Evolutionary conservation across 2,113 vertebrate genomes (phyloP).

Genomic region (Arizona elegans): DNA sequence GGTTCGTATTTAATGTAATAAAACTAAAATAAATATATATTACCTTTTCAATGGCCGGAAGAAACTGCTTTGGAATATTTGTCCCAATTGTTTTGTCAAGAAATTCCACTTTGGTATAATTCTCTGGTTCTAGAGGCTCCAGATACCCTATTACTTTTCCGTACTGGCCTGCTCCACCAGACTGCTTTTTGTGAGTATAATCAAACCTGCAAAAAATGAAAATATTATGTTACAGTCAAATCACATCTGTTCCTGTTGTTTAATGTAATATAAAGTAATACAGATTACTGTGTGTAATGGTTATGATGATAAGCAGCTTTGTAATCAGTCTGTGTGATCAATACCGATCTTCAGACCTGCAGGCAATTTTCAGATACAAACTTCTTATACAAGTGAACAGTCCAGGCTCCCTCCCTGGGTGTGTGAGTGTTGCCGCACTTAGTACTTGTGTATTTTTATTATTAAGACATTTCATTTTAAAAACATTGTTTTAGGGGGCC

Average conservation of each 20-base stretch:
- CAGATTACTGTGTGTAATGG: not conserved
- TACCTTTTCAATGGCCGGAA: slow-evolving; percentile 92
- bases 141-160: slow-evolving; percentile 89
- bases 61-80: slow-evolving; percentile 90
- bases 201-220: slow-evolving; percentile 79
- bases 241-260: not conserved
- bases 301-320: not conserved
- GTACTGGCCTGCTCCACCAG: slow-evolving; percentile 88
- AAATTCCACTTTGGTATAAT: slow-evolving; percentile 88
- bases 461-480: not conserved
- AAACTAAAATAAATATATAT: not conserved
- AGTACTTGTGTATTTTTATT: not conserved
- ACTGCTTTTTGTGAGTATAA: slow-evolving; percentile 93
- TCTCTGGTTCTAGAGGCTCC: slow-evolving; percentile 83
- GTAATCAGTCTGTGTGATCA: not conserved
- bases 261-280: not conserved
- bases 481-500: not conserved
- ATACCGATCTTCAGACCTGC: not conserved
- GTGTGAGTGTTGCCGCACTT: not conserved
- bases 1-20: not conserved
- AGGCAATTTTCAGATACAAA: not conserved
- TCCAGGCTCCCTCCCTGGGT: not conserved
- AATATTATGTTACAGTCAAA: not conserved
- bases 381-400: not conserved
- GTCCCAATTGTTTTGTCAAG: slow-evolving; percentile 87